Percentiles rank a stretch among this genome's conserved stretches.
phyloP scores from a whole-genome alignment of 2,797 vertebrate genomes.

The Acrossocheilus fasciatus region DNA sequence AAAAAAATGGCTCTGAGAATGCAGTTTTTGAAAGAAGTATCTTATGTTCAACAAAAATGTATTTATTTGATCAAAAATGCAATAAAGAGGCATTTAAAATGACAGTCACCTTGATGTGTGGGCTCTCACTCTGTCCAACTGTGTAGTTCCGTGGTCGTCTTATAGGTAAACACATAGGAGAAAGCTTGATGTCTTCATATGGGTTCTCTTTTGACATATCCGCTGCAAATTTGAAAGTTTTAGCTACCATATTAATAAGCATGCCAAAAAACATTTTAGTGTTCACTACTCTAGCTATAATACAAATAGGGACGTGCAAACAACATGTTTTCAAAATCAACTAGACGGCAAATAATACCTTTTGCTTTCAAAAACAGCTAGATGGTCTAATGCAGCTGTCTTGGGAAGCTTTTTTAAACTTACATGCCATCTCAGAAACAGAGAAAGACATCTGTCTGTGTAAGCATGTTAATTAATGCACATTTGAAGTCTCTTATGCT shows the following conservation, averaged over 20 bases:
- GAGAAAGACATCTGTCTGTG: not conserved
- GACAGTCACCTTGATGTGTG: constrained; percentile 81
- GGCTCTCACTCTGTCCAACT: constrained; percentile 69
- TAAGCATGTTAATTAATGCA: not conserved
- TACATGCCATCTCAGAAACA: not conserved
- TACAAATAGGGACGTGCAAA: not conserved
- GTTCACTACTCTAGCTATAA: not conserved
- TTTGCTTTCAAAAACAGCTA: not conserved
- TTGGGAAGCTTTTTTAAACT: not conserved
- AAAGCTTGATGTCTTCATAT: constrained; percentile 88
- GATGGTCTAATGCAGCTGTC: not conserved
- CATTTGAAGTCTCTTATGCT: not conserved
- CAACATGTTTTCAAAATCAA: not conserved
- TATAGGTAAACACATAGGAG: constrained; percentile 84
- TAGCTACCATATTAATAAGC: not conserved
- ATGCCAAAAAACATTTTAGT: not conserved
- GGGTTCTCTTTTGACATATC: constrained; percentile 84
- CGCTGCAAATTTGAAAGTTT: constrained; percentile 63
- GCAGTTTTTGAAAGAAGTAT: not conserved
- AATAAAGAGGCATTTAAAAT: not conserved
- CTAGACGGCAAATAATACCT: not conserved
- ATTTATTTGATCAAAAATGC: too few species aligned
- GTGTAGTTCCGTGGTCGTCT: constrained; percentile 80
- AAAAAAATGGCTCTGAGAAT: not conserved
- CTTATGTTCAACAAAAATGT: not conserved